Percentiles rank a stretch among this genome's conserved stretches.
Evolutionary conservation across 2,113 vertebrate species (phyloP).

Genomic region (Callospermophilus lateralis): DNA sequence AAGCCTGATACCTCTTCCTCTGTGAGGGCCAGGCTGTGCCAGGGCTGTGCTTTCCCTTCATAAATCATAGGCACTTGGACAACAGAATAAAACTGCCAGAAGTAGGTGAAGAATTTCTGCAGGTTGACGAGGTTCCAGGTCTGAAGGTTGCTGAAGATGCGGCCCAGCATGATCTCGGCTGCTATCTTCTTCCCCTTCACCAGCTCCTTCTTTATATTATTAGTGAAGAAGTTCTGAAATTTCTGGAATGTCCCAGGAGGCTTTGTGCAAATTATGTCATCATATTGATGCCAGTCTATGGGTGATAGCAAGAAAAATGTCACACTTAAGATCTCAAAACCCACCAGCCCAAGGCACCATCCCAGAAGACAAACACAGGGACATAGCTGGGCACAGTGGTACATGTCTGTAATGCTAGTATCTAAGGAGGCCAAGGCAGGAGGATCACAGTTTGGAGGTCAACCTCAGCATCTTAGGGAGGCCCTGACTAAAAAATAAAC

Average conservation of each 20-base stretch:
- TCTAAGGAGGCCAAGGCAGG: too few species aligned
- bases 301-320: background rate
- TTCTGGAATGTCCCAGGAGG: fast-evolving
- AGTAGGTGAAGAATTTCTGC: conserved; percentile 87
- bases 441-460: too few species aligned
- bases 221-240: fast-evolving
- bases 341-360: too few species aligned
- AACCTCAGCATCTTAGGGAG: too few species aligned
- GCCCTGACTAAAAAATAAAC: too few species aligned
- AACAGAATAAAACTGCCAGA: conserved; percentile 89
- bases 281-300: conserved; percentile 97
- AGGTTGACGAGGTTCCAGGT: conserved; percentile 89
- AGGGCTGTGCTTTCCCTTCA: conserved; percentile 49
- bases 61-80: conserved; percentile 80
- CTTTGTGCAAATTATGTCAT: conserved; percentile 92
- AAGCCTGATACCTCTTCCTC: conserved; percentile 83
- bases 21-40: conserved; percentile 66
- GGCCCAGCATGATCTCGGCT: conserved; percentile 89
- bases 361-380: too few species aligned
- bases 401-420: too few species aligned
- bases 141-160: conserved; percentile 91
- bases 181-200: conserved; percentile 90
- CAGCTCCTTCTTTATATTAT: background rate
- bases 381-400: too few species aligned
- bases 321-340: too few species aligned